Evolutionary conservation across 2,888 invertebrate genomes (phyloP).

Genomic region (Campopleginae sp.): DNA sequence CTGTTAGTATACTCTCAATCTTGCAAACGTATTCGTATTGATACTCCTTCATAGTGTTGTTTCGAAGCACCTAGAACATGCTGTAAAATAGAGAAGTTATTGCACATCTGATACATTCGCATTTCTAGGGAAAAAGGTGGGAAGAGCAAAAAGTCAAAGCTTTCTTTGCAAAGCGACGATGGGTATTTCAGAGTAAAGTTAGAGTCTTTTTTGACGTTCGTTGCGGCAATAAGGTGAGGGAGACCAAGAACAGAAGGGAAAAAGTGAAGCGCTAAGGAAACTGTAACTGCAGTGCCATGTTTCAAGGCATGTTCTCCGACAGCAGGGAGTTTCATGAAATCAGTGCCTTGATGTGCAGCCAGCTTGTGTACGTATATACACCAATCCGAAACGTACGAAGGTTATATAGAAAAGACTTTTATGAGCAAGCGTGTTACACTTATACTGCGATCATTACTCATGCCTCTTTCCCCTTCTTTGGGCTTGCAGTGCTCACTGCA

Average conservation of each 20-base stretch:
- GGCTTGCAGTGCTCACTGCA: constrained; percentile 53
- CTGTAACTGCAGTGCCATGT: constrained; percentile 42
- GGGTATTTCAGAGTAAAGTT: constrained; percentile 73
- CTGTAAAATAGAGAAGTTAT: constrained; percentile 9
- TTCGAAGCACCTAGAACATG: background rate
- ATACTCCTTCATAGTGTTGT: constrained; percentile 7
- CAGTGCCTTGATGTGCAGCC: constrained; percentile 43
- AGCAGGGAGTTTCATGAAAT: constrained; percentile 52
- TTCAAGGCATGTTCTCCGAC: constrained; percentile 38
- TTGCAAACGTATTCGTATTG: constrained; percentile 1
- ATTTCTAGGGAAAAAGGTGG: background rate
- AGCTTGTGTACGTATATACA: constrained; percentile 33
- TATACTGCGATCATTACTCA: constrained; percentile 71
- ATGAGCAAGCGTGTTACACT: constrained; percentile 71
- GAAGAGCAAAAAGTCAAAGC: constrained; percentile 42
- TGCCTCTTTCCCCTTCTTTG: constrained; percentile 59
- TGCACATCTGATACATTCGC: constrained; percentile 10
- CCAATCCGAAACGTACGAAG: constrained; percentile 40
- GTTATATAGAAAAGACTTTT: constrained; percentile 38
- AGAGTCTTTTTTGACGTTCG: constrained; percentile 61
- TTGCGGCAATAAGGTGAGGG: constrained; percentile 16
- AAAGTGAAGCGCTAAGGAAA: constrained; percentile 18
- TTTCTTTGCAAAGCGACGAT: constrained; percentile 70
- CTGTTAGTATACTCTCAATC: constrained; percentile 10
- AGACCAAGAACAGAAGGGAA: background rate